phyloP scores from a whole-genome alignment of 2,888 invertebrate species.

The Ectemnius cavifrons region DNA sequence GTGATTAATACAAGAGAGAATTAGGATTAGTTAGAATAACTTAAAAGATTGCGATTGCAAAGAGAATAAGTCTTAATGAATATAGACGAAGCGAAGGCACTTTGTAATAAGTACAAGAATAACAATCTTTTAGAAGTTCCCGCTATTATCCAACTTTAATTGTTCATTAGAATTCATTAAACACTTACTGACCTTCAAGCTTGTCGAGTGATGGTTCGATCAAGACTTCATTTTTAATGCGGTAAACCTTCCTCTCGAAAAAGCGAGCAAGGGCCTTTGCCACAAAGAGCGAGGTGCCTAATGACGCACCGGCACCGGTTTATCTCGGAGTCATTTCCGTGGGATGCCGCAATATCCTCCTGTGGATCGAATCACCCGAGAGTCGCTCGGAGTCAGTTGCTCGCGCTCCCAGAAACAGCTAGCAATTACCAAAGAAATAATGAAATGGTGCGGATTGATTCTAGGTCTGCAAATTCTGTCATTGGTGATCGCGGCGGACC shows the following conservation, averaged over 20 bases:
- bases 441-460: constrained; percentile 28
- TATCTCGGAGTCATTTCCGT: constrained; percentile 69
- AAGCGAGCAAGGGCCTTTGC: background rate
- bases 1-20: too few relatives aligned
- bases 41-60: too few relatives aligned
- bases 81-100: too few relatives aligned
- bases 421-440: constrained; percentile 17
- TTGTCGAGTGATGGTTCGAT: background rate
- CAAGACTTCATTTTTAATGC: background rate
- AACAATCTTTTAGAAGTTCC: too few relatives aligned
- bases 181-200: background rate
- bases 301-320: constrained; percentile 61
- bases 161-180: too few relatives aligned
- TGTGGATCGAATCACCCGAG: background rate
- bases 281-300: constrained; percentile 45
- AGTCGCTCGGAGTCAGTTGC: background rate
- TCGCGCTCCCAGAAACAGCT: background rate
- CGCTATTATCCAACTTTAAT: too few relatives aligned
- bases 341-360: constrained; percentile 69
- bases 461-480: constrained; percentile 4
- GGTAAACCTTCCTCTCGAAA: background rate
- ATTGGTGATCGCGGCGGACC: constrained; percentile 20
- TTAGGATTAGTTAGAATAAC: too few relatives aligned
- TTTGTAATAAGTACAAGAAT: too few relatives aligned
- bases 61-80: too few relatives aligned